These are phyloP conservation scores for Sminthurinus aureus DNA, from an alignment of 2,888 invertebrate genomes.

Conservation along the genomic window DNA sequence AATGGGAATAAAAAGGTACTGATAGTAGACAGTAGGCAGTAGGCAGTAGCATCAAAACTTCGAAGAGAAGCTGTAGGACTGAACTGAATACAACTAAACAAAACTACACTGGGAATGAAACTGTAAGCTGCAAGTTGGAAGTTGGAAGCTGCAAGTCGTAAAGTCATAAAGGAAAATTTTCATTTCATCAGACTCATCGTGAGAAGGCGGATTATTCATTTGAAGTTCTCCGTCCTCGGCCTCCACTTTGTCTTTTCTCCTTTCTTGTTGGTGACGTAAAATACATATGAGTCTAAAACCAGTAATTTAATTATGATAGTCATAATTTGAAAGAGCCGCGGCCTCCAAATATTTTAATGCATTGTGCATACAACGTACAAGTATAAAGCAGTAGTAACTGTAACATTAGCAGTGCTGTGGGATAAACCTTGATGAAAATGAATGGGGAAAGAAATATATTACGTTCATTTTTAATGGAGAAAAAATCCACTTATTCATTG, in stretches of 20 bases:
- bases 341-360: no score
- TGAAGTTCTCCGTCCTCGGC: background rate
- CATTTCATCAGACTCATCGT: slow-evolving; percentile 15
- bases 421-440: background rate
- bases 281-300: background rate
- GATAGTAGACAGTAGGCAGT: no score
- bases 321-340: background rate
- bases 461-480: no score
- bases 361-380: no score
- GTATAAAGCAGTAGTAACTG: no score
- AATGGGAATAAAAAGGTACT: no score
- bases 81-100: no score
- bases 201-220: slow-evolving; percentile 14
- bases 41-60: no score
- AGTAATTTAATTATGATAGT: slow-evolving; percentile 14
- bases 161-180: slow-evolving; percentile 24
- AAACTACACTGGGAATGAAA: no score
- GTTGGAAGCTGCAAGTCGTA: background rate
- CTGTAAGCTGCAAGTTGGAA: background rate
- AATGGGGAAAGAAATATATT: background rate
- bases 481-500: no score
- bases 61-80: no score
- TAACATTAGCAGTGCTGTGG: background rate
- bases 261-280: background rate
- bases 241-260: background rate